phyloP scores from a whole-genome alignment of 2,888 invertebrate genomes.

The Girardia tigrina region DNA sequence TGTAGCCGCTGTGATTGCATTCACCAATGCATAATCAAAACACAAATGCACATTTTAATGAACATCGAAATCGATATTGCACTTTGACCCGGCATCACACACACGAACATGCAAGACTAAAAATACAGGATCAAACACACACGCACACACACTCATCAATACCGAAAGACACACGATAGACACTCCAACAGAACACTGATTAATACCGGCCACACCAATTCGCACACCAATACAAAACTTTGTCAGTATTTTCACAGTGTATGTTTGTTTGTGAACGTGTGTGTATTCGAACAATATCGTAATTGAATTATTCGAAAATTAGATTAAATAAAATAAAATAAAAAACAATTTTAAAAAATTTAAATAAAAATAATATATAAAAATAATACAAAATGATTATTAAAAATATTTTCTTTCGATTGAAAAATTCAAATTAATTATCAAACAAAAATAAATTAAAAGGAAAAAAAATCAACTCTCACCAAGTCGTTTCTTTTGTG shows the following conservation, averaged over 20 bases:
- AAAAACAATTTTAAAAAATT: background rate
- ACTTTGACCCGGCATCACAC: background rate
- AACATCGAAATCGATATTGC: slow-evolving; percentile 8
- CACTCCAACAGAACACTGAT: background rate
- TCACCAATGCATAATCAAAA: too few species aligned
- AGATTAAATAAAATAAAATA: background rate
- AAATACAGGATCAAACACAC: slow-evolving; percentile 21
- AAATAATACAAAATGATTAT: background rate
- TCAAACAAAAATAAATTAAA: background rate
- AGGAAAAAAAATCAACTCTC: background rate
- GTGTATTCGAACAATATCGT: background rate
- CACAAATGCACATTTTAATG: background rate
- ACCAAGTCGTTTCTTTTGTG: slow-evolving; percentile 16
- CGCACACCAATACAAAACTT: too few species aligned
- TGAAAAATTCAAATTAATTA: background rate
- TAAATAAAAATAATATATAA: background rate
- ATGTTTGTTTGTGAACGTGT: too few species aligned
- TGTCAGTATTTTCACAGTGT: too few species aligned
- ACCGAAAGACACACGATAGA: background rate
- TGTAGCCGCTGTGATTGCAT: too few species aligned
- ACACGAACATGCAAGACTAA: background rate
- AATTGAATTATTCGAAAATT: background rate
- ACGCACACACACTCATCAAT: background rate
- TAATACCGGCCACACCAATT: too few species aligned
- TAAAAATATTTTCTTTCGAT: background rate